Evolutionary conservation across 2,113 vertebrate genomes (phyloP), one percentile per base, ranked within the genome.

Genomic region (Lasiurus cinereus): DNA sequence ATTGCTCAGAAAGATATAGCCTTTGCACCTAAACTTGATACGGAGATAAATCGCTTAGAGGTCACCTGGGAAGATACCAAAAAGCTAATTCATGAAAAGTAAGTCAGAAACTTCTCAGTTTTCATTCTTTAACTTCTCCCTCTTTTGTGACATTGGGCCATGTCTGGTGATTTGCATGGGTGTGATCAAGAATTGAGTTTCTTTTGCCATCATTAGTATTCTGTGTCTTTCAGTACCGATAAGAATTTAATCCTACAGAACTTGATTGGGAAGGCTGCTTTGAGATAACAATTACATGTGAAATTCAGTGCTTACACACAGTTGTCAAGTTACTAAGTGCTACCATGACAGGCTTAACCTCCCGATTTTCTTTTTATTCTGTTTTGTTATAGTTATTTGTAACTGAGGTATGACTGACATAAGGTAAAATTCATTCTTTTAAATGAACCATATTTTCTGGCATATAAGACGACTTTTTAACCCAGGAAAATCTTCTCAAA

Each of bases 1-100:
- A 98, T 99, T 96, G 98, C 98, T 80, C 98, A 98, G 92, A 99
- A 98, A 98, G 99, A 99, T 97, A 96, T 97, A 29, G 98, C 98
- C 76, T 98, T 98, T 96, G 98, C 98, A 48, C 97, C 97, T 92
- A 99, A 99, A 94, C 98, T 98, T 10, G 98, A 99, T 50, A 98
- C 98, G 96, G 99, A 99, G 88, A 98, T 99, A 90, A 97, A 98
- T 48, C 43, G 98, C 67, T 98, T 99, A 89, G 98, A 99, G 88
- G 98, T 98, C 56, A 98, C 98, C 88, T 99, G 99, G 99, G 98
- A 99, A 52, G 99, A 98, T 29, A 98, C 99, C 62, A 98, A 98
- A 95, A 98, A 95, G 76, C 94, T 99, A 64, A 98, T 99, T 97
- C 98, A 98, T 22, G 98, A 98, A 86, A 99, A 99, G 99, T 99